Evolutionary conservation across 2,797 vertebrate species (phyloP).

Genomic region (Galago senegalensis): DNA sequence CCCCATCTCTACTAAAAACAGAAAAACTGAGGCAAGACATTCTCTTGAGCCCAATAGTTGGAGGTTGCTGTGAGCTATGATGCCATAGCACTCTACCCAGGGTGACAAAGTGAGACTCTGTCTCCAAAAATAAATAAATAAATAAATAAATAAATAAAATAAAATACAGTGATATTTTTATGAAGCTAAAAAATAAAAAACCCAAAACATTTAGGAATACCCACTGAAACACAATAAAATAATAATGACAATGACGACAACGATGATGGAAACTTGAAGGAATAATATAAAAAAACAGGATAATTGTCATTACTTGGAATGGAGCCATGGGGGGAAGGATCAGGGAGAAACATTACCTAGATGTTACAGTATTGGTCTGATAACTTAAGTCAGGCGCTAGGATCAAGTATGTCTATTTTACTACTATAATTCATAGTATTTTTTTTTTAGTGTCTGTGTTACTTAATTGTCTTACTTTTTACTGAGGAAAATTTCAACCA

Average conservation of each 20-base stretch:
- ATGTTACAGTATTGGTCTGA: neutral
- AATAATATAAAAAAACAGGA: neutral
- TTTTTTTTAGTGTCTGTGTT: neutral
- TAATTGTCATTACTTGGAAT: neutral
- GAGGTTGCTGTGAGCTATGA: too few relatives aligned
- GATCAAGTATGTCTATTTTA: constrained; percentile 13
- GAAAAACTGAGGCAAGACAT: too few relatives aligned
- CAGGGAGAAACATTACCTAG: neutral
- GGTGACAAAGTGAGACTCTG: too few relatives aligned
- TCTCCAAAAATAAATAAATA: too few relatives aligned
- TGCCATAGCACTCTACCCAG: too few relatives aligned
- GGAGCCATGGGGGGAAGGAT: neutral
- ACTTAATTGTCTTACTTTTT: constrained; percentile 14
- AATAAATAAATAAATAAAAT: too few relatives aligned
- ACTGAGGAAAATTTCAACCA: neutral
- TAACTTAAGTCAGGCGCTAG: neutral
- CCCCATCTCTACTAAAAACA: too few relatives aligned
- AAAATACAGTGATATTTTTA: neutral
- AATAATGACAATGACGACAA: neutral
- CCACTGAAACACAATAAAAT: neutral
- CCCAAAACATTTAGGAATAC: neutral
- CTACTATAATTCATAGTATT: neutral
- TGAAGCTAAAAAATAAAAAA: neutral
- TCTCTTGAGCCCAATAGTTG: too few relatives aligned
- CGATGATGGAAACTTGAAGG: neutral